phyloP scores from a whole-genome alignment of 2,888 invertebrate species.

The Tineola bisselliella region DNA sequence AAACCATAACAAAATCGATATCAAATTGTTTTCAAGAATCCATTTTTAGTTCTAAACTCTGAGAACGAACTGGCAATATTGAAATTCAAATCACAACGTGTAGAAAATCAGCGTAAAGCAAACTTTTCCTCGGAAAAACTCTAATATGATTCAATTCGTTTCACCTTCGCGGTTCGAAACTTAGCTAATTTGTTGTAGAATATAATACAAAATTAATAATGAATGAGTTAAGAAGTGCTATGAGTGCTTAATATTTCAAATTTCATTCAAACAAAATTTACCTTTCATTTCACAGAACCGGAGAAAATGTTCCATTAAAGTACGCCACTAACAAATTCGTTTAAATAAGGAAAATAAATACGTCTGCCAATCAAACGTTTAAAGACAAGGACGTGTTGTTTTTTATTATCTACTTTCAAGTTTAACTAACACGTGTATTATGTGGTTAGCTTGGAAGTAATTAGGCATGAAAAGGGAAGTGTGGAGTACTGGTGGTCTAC shows the following conservation, averaged over 20 bases:
- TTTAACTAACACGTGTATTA: no score
- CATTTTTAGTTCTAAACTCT: neutral
- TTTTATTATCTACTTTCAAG: no score
- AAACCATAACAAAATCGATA: neutral
- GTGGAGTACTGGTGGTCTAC: no score
- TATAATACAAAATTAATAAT: neutral
- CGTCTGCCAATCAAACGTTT: no score
- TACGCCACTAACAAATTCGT: no score
- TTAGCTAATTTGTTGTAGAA: neutral
- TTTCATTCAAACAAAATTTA: neutral
- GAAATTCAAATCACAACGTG: slow-evolving; percentile 3
- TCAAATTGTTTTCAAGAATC: neutral
- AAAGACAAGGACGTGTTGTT: no score
- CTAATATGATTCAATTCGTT: slow-evolving; percentile 6
- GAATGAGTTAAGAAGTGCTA: neutral
- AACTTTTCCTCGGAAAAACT: neutral
- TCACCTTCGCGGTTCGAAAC: neutral
- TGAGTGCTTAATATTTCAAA: neutral
- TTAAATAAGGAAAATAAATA: no score
- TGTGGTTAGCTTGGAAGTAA: no score
- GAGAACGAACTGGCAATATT: neutral
- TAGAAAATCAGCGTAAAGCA: slow-evolving; percentile 4
- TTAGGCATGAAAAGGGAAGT: no score
- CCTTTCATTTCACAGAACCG: neutral
- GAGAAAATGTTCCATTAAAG: no score